Conservation (phyloP, 2,888 invertebrate genomes). For the Hedychridium roseum region DNA sequence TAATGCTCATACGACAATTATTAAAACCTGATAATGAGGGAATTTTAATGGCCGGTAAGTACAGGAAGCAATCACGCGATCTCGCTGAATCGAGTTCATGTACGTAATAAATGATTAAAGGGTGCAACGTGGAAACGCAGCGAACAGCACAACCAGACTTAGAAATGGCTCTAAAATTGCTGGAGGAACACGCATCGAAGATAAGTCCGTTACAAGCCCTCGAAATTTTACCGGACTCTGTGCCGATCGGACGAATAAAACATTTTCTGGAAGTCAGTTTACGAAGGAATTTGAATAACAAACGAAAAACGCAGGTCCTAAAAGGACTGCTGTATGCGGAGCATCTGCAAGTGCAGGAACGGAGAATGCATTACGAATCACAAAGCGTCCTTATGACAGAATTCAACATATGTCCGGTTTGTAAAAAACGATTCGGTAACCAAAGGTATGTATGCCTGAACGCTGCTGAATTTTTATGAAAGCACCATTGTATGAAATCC, state of each 20-base stretch:
- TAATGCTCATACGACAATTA: slow-evolving; percentile 68
- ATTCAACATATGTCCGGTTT: slow-evolving; percentile 87
- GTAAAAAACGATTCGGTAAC: slow-evolving; percentile 92
- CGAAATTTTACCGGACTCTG: slow-evolving; percentile 80
- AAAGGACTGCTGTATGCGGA: slow-evolving; percentile 87
- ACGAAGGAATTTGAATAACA: slow-evolving; percentile 76
- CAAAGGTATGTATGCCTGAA: slow-evolving; percentile 71
- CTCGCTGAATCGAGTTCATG: too few relatives aligned
- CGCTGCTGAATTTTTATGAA: neutral
- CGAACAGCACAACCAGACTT: slow-evolving; percentile 77
- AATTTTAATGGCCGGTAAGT: slow-evolving; percentile 47
- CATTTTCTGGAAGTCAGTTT: slow-evolving; percentile 82
- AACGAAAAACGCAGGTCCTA: slow-evolving; percentile 79
- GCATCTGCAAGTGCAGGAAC: slow-evolving; percentile 83
- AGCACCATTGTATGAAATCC: slow-evolving; percentile 2
- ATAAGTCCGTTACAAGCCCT: slow-evolving; percentile 85
- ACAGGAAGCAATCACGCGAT: too few relatives aligned
- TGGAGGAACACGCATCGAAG: slow-evolving; percentile 84
- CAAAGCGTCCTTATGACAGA: slow-evolving; percentile 86
- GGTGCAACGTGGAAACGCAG: slow-evolving; percentile 54
- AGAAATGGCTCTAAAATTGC: slow-evolving; percentile 79
- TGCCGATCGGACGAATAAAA: slow-evolving; percentile 79
- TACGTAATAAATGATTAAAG: slow-evolving; percentile 9
- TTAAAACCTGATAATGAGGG: slow-evolving; percentile 62
- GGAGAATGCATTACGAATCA: slow-evolving; percentile 81